Conservation (phyloP, 64 coral and sea anemone species). For the Stylophora pistillata region DNA sequence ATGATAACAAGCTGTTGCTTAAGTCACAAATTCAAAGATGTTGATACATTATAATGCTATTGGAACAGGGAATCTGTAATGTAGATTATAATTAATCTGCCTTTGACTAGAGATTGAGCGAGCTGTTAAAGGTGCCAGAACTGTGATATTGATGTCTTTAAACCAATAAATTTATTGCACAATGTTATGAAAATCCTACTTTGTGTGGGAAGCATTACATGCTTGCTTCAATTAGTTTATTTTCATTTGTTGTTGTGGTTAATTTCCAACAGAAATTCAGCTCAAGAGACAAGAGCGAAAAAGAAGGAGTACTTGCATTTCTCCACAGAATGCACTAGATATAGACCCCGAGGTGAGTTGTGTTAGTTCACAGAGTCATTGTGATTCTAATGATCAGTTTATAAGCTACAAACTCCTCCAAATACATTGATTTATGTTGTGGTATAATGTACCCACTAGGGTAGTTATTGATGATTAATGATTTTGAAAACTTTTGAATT, state of each 20-base stretch:
- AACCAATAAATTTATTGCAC: background rate
- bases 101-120: too few species aligned
- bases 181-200: background rate
- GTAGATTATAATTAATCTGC: background rate
- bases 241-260: background rate
- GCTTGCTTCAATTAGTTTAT: background rate
- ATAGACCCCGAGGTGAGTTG: slow-evolving; percentile 78
- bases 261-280: slow-evolving; percentile 69
- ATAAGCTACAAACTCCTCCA: too few species aligned
- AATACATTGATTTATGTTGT: too few species aligned
- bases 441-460: too few species aligned
- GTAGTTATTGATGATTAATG: too few species aligned
- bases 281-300: slow-evolving; percentile 90
- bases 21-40: background rate
- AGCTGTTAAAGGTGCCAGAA: background rate
- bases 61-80: background rate
- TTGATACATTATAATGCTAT: background rate
- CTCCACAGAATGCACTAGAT: slow-evolving; percentile 81
- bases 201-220: background rate
- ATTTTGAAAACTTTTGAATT: too few species aligned
- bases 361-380: background rate
- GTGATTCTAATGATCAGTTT: too few species aligned
- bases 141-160: background rate
- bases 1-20: background rate
- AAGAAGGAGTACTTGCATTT: slow-evolving; percentile 79